phyloP scores from a whole-genome alignment of 2,113 vertebrate species.

The Phyllostomus hastatus region DNA sequence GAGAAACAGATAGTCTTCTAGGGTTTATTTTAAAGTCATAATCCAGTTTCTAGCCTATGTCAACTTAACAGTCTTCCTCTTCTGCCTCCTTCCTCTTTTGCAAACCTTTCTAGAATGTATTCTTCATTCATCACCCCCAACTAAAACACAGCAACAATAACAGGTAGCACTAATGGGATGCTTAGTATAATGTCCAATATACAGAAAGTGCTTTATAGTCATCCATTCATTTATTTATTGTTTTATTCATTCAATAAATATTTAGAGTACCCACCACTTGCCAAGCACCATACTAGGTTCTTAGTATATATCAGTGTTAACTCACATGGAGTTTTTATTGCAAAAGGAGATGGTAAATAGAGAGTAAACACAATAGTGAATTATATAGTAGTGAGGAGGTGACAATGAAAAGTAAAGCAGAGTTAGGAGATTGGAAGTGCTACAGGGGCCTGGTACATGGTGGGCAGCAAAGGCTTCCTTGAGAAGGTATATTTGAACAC shows the following conservation, averaged over 20 bases:
- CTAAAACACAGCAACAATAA: neutral
- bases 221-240: neutral
- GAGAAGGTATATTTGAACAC: neutral
- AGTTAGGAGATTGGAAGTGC: neutral
- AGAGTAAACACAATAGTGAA: neutral
- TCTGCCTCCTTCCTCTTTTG: neutral
- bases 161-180: neutral
- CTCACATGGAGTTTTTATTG: neutral
- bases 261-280: neutral
- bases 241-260: neutral
- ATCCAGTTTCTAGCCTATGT: neutral
- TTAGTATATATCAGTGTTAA: neutral
- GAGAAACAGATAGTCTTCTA: neutral
- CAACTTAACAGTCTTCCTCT: neutral
- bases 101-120: neutral
- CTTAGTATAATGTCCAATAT: neutral
- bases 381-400: neutral
- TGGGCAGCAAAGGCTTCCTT: neutral
- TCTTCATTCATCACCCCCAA: slow-evolving; percentile 19
- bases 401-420: neutral
- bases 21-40: slow-evolving; percentile 64
- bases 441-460: no score
- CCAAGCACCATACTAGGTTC: neutral
- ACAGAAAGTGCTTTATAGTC: neutral
- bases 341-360: neutral